Evolutionary conservation across 2,797 vertebrate species (phyloP).

Genomic region (Glyptemys insculpta): DNA sequence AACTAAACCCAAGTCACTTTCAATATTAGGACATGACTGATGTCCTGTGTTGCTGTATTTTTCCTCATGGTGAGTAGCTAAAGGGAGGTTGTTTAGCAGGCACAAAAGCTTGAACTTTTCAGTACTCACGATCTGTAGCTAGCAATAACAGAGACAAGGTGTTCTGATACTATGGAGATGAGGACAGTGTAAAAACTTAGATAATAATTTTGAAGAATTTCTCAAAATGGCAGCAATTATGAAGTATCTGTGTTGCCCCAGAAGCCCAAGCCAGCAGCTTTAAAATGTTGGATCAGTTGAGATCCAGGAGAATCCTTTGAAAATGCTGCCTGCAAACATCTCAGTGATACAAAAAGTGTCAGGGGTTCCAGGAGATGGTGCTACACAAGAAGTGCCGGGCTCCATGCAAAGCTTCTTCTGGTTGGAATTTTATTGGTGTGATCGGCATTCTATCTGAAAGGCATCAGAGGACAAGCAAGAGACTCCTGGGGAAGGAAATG

Average conservation of each 20-base stretch:
- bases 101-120: not conserved
- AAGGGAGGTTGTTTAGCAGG: constrained; percentile 32
- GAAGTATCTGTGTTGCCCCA: not conserved
- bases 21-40: constrained; percentile 33
- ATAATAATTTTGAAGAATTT: not conserved
- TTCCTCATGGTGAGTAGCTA: constrained; percentile 10
- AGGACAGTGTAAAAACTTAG: not conserved
- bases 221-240: not conserved
- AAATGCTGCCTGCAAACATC: not conserved
- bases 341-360: not conserved
- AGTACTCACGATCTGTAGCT: not conserved
- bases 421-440: not conserved
- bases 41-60: not conserved
- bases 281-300: not conserved
- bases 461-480: not conserved
- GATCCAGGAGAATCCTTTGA: not conserved
- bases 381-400: not conserved
- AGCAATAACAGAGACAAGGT: not conserved
- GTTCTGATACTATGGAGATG: not conserved
- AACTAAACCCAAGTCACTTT: constrained; percentile 50
- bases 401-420: not conserved
- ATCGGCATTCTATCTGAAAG: not conserved
- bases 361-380: not conserved
- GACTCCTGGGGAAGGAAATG: not conserved
- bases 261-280: not conserved